phyloP scores from a whole-genome alignment of 2,113 vertebrate species.

The Pomatorhinus ruficollis region DNA sequence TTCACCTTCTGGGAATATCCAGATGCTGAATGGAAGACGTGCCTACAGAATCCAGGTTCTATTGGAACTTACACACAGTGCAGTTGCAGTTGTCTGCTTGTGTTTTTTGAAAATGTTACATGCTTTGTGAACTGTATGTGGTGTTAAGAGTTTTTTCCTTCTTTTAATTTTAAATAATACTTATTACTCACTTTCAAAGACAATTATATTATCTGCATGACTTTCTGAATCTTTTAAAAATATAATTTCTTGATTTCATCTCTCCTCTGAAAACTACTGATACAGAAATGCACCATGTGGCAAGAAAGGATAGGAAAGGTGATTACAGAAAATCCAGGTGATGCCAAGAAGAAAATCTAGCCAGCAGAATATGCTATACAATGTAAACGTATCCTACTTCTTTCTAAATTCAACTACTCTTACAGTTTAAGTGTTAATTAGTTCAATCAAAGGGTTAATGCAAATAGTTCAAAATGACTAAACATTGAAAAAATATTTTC shows the following conservation, averaged over 20 bases:
- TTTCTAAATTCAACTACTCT: background rate
- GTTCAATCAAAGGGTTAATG: constrained; percentile 44
- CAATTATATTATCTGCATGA: background rate
- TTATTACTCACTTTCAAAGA: background rate
- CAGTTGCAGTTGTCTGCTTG: background rate
- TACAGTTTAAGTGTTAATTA: background rate
- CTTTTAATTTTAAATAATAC: background rate
- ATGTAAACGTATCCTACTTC: background rate
- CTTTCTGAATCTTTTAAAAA: background rate
- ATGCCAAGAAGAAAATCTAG: background rate
- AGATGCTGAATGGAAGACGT: constrained; percentile 20
- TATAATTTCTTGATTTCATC: background rate
- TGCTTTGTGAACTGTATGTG: background rate
- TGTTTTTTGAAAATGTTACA: background rate
- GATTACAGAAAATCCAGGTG: constrained; percentile 5
- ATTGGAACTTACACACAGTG: background rate
- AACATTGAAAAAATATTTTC: constrained; percentile 23
- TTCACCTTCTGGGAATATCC: constrained; percentile 20
- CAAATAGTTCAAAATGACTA: constrained; percentile 39
- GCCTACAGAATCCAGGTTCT: constrained; percentile 6
- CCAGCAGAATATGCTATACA: background rate
- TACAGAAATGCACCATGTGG: background rate
- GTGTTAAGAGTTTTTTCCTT: background rate
- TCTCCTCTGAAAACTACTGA: background rate
- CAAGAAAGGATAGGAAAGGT: background rate